Percentiles rank a stretch among this genome's conserved stretches.
These are phyloP conservation scores for Hypsopygia costalis DNA, from an alignment of 2,888 invertebrate genomes.

Conservation along the genomic window DNA sequence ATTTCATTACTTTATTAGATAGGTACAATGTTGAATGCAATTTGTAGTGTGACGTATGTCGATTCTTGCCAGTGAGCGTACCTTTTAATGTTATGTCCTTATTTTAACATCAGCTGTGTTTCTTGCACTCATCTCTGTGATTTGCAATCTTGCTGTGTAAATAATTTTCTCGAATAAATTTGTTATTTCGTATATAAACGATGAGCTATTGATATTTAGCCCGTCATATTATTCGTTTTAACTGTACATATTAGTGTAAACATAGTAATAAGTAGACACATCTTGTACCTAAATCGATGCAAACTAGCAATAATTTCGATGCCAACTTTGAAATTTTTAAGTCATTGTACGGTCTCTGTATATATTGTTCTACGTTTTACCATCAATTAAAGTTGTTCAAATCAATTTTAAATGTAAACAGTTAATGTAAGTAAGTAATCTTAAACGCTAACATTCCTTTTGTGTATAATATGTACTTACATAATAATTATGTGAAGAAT, in stretches of 20 bases:
- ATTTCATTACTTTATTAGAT: too few species aligned
- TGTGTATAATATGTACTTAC: conserved; percentile 33
- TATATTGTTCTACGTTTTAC: conserved; percentile 60
- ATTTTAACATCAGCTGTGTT: conserved; percentile 34
- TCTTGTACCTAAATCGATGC: conserved; percentile 70
- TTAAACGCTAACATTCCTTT: conserved; percentile 77
- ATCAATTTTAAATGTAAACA: conserved; percentile 54
- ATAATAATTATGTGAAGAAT: conserved; percentile 14
- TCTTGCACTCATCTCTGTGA: conserved; percentile 69
- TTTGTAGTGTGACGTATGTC: conserved; percentile 1
- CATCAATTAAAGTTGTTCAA: conserved; percentile 48
- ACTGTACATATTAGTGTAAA: conserved; percentile 71
- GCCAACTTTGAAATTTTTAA: conserved; percentile 66
- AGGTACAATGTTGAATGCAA: not conserved
- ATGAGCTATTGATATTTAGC: conserved; percentile 58
- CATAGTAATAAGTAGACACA: conserved; percentile 70
- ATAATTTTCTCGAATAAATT: conserved; percentile 70
- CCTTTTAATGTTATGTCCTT: conserved; percentile 28
- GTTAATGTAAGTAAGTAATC: conserved; percentile 53
- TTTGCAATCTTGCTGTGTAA: conserved; percentile 74
- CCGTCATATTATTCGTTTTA: conserved; percentile 62
- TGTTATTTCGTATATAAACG: conserved; percentile 72
- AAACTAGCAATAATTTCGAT: conserved; percentile 75
- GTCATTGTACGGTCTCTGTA: conserved; percentile 60
- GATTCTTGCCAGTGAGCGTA: conserved; percentile 56